Evolutionary conservation across 1,140 invertebrate genomes (phyloP).

Genomic region (Drosophila sproati): DNA sequence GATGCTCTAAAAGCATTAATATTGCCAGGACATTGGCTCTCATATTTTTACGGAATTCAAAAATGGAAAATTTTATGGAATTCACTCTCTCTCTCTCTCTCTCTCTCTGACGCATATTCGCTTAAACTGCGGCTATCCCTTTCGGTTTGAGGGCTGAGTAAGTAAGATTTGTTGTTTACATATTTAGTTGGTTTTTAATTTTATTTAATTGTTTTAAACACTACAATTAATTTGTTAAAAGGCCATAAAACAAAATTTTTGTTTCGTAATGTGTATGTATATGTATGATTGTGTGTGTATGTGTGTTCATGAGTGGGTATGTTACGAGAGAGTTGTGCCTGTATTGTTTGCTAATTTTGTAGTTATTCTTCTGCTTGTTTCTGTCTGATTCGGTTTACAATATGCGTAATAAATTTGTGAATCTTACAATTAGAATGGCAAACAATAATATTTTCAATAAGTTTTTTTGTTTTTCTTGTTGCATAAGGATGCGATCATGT

Average conservation of each 20-base stretch:
- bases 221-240: conserved; percentile 61
- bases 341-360: conserved; percentile 18
- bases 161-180: conserved; percentile 16
- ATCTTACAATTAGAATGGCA: conserved; percentile 52
- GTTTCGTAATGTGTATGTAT: conserved; percentile 21
- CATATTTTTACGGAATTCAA: too few species aligned
- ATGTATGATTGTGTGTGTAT: conserved; percentile 12
- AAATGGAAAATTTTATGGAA: neutral
- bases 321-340: conserved; percentile 3
- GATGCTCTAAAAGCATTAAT: too few species aligned
- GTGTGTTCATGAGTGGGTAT: conserved; percentile 10
- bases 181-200: conserved; percentile 44
- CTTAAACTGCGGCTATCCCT: neutral
- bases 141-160: neutral
- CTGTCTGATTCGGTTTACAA: conserved; percentile 23
- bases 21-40: too few species aligned
- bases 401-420: conserved; percentile 28
- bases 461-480: conserved; percentile 7
- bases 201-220: conserved; percentile 58
- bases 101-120: neutral
- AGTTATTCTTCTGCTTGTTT: conserved; percentile 15
- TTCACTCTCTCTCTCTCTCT: neutral
- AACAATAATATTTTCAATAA: conserved; percentile 42
- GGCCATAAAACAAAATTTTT: conserved; percentile 54
- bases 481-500: conserved; percentile 9